phyloP scores from a whole-genome alignment of 2,797 vertebrate genomes.

The Diceros bicornis region DNA sequence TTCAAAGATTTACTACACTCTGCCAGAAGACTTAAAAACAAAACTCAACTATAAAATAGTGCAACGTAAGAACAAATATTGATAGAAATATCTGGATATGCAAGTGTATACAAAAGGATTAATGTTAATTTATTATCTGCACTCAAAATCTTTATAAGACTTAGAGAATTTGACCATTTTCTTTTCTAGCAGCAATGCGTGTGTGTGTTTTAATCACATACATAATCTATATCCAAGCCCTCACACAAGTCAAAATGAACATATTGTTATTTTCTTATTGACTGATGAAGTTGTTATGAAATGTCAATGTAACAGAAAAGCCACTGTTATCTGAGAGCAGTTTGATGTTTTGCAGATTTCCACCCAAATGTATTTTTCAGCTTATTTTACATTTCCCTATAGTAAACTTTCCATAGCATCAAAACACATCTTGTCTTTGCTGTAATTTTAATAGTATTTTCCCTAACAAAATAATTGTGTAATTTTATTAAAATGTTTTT shows the following conservation, averaged over 20 bases:
- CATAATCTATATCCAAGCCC: neutral
- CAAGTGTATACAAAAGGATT: neutral
- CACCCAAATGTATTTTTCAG: neutral
- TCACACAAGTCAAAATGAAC: neutral
- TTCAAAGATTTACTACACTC: neutral
- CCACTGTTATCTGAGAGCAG: neutral
- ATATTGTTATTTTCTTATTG: neutral
- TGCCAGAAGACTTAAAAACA: neutral
- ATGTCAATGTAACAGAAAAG: constrained; percentile 3
- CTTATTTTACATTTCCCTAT: neutral
- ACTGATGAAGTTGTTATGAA: constrained; percentile 33
- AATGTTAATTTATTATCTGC: neutral
- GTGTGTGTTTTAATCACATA: neutral
- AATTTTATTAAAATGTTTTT: neutral
- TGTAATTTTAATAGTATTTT: neutral
- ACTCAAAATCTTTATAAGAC: neutral
- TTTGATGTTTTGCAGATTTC: neutral
- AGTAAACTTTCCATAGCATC: neutral
- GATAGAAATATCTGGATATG: neutral
- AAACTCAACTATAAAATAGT: neutral
- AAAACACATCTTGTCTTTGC: neutral
- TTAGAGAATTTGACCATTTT: neutral
- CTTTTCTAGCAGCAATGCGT: neutral
- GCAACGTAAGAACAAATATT: neutral
- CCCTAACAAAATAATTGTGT: neutral